Evolutionary conservation across 2,888 invertebrate species (phyloP).

Genomic region (Caenorhabditis sp.): DNA sequence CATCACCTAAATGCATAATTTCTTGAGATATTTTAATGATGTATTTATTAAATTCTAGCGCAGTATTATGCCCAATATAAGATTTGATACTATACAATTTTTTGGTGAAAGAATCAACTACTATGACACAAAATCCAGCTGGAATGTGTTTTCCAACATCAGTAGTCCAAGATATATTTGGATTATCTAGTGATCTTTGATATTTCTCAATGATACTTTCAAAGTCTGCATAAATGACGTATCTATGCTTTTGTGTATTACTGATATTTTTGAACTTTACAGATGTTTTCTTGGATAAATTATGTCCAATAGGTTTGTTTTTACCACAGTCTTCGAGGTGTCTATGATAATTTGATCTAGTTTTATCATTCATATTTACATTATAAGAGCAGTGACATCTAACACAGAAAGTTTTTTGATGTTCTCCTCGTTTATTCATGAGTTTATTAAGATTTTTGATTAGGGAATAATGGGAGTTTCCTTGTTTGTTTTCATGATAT

Average conservation of each 20-base stretch:
- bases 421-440: constrained; percentile 39
- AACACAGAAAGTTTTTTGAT: constrained; percentile 55
- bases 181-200: constrained; percentile 7
- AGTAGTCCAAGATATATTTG: constrained; percentile 50
- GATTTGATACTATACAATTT: constrained; percentile 12
- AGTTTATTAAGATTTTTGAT: constrained; percentile 58
- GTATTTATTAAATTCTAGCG: constrained; percentile 43
- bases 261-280: constrained; percentile 54
- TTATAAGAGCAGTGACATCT: constrained; percentile 57
- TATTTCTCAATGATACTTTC: constrained; percentile 54
- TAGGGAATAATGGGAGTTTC: constrained; percentile 56
- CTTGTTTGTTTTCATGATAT: constrained; percentile 44
- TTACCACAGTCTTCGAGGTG: constrained; percentile 60
- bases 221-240: constrained; percentile 60
- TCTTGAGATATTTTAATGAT: constrained; percentile 37
- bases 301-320: constrained; percentile 54
- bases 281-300: constrained; percentile 38
- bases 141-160: constrained; percentile 58
- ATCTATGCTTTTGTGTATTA: constrained; percentile 64
- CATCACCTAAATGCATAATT: constrained; percentile 19
- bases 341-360: constrained; percentile 47
- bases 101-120: constrained; percentile 54
- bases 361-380: constrained; percentile 29
- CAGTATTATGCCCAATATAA: constrained; percentile 33
- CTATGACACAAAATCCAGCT: constrained; percentile 54